Evolutionary conservation across 1,140 invertebrate species (phyloP).

Genomic region (Drosophila busckii): DNA sequence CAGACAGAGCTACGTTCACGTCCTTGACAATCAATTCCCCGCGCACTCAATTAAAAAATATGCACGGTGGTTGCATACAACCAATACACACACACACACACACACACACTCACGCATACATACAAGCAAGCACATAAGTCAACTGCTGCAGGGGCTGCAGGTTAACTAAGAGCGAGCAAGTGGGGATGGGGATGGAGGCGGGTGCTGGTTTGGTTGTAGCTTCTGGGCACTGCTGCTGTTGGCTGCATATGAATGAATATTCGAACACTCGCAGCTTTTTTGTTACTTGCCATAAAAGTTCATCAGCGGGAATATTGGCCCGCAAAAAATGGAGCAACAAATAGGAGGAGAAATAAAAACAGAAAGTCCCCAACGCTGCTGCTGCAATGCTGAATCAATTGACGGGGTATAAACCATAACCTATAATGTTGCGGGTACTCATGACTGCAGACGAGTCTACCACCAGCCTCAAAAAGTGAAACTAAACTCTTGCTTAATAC

Average conservation of each 20-base stretch:
- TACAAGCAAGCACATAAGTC: constrained; percentile 37
- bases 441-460: too few relatives aligned
- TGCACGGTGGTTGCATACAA: constrained; percentile 63
- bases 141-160: constrained; percentile 51
- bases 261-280: constrained; percentile 59
- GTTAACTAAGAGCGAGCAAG: constrained; percentile 18
- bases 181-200: neutral
- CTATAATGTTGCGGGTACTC: too few relatives aligned
- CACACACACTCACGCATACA: constrained; percentile 13
- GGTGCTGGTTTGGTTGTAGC: constrained; percentile 6
- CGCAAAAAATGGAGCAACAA: constrained; percentile 11
- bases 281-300: constrained; percentile 60
- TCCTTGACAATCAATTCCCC: constrained; percentile 76
- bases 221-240: constrained; percentile 42
- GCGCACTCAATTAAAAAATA: constrained; percentile 76
- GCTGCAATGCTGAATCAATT: constrained; percentile 12
- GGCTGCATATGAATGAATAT: constrained; percentile 75
- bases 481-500: too few relatives aligned
- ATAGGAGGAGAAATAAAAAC: constrained; percentile 33
- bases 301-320: constrained; percentile 68
- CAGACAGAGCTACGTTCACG: constrained; percentile 62
- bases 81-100: constrained; percentile 21
- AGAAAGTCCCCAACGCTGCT: constrained; percentile 48
- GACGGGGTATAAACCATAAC: constrained; percentile 6
- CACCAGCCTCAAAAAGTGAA: too few relatives aligned